Base-by-base conservation (phyloP, 1,140 invertebrate genomes). In the Drosophila prosaltans region DNA sequence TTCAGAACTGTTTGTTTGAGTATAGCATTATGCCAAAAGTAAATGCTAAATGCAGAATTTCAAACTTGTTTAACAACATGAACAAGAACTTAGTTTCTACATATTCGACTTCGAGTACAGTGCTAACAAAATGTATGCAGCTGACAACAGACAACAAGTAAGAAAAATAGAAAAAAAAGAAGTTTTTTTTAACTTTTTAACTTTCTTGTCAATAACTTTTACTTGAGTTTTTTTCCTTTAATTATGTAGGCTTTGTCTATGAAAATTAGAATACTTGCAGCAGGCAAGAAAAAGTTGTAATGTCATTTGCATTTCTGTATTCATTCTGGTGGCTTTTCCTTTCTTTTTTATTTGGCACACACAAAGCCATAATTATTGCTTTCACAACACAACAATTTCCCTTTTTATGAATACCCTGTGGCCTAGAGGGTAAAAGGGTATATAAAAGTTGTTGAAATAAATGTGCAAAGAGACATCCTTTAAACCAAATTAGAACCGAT, bases 351-450 rank as follows among this genome's bases (percentile, higher is more conserved):
- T 36, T 57, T 32, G 28, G 8, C 30, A 58, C 30, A 58, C 55
- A 58, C 32, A 58, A 58, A 58, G 55, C 32, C n/a, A 39, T 58
- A 58, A 58, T 58, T 58, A 58, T 58, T 58, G 54, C 28, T 30
- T 24, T 32, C 45, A 26, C 45, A 51, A 32, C 28, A 11, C 54
- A 57, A 30, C 1, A 57, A 57, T 32, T 57, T 51, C 8, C 45
- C 21, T 43, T 10, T 51, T 51, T 51, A 8, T 1, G 4, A 8
- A 24, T 51, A 51, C 45, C 45, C 45, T 26, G 8, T 3, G 10
- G 2, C n/a, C 21, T 9, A 10, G n/a, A 9, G 21, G 45, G 45
- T 51, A 3, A 10, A 2, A 26, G 24, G 8, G 45, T 51, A 24
- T 51, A 51, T 51, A 24, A 3, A 24, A n/a, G 8, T 8, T 21